Evolutionary conservation across 2,797 vertebrate species (phyloP).

Genomic region (Premnoplex brunnescens): DNA sequence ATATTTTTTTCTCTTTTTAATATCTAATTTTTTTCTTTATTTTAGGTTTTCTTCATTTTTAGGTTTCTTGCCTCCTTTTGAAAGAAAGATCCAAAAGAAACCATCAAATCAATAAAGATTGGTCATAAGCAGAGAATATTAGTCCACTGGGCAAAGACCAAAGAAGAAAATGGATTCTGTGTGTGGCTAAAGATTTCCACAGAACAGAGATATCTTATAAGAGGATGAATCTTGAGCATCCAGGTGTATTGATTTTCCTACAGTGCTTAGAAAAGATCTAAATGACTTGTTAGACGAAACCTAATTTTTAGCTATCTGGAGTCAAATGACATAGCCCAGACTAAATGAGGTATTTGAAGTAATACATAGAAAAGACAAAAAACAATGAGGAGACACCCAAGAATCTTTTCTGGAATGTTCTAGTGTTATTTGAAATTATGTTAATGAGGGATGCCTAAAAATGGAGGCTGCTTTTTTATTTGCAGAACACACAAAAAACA

Average conservation of each 20-base stretch:
- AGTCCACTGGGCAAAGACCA: neutral
- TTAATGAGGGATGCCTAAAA: neutral
- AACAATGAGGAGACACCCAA: neutral
- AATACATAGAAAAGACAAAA: neutral
- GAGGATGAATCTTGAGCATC: neutral
- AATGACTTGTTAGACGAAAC: neutral
- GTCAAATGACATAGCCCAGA: neutral
- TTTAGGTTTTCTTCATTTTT: neutral
- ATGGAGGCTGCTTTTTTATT: neutral
- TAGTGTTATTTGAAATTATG: neutral
- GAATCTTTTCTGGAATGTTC: neutral
- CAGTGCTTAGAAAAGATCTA: neutral
- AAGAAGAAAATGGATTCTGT: neutral
- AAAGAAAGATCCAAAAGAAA: neutral
- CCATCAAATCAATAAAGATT: neutral
- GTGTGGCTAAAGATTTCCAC: neutral
- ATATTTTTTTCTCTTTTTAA: neutral
- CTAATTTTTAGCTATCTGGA: neutral
- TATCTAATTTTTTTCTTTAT: neutral
- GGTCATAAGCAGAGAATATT: neutral
- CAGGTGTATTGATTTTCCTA: neutral
- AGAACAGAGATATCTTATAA: neutral
- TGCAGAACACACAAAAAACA: neutral
- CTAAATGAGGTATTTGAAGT: neutral
- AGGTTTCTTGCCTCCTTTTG: neutral